phyloP scores from a whole-genome alignment of 2,888 invertebrate species.

The Pyrrhia umbra region DNA sequence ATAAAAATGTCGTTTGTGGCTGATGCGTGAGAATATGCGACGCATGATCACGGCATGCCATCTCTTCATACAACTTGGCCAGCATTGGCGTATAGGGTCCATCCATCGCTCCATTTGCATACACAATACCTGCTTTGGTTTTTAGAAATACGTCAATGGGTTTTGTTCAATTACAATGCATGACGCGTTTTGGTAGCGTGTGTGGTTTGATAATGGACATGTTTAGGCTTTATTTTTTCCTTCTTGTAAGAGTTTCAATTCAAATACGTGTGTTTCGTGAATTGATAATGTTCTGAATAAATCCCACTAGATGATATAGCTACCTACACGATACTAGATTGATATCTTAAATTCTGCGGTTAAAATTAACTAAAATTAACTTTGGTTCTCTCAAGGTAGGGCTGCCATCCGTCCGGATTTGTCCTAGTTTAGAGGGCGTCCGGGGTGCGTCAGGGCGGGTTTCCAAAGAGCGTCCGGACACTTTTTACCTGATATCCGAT shows the following conservation, averaged over 20 bases:
- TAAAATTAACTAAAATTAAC: too few relatives aligned
- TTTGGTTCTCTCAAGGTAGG: too few relatives aligned
- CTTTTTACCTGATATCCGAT: too few relatives aligned
- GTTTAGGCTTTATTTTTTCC: constrained; percentile 28
- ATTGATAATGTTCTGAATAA: background rate
- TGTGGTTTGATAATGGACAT: constrained; percentile 9
- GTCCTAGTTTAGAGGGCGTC: too few relatives aligned
- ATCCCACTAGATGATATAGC: background rate
- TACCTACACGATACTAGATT: too few relatives aligned
- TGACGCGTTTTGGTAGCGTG: constrained; percentile 24
- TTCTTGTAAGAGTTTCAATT: background rate
- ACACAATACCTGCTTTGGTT: constrained; percentile 5
- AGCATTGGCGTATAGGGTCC: background rate
- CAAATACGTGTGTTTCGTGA: constrained; percentile 9
- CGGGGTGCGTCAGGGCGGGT: too few relatives aligned
- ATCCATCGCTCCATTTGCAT: constrained; percentile 35
- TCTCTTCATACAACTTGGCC: constrained; percentile 17
- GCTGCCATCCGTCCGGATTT: too few relatives aligned
- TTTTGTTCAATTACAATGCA: constrained; percentile 27
- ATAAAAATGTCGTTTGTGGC: constrained; percentile 71
- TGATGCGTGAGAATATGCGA: constrained; percentile 74
- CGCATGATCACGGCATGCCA: constrained; percentile 34
- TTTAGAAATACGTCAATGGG: constrained; percentile 9
- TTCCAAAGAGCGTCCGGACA: too few relatives aligned
- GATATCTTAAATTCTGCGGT: too few relatives aligned